Base-by-base conservation (phyloP, 2,113 vertebrate species). In the Dasyprocta punctata region DNA sequence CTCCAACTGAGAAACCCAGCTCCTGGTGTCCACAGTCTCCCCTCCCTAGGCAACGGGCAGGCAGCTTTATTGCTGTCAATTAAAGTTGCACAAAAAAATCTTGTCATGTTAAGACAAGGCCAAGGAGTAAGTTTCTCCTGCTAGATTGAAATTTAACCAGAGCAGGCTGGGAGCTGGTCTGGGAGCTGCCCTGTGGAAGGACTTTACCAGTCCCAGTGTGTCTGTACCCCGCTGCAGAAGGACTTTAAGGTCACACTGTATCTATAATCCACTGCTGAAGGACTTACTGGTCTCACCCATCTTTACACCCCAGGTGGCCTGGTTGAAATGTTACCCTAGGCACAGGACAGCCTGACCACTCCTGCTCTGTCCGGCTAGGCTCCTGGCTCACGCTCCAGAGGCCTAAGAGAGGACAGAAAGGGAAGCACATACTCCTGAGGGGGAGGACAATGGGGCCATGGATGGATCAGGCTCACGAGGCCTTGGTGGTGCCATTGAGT, bases 111-210 rank as follows among this genome's bases (percentile, higher is more conserved):
- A 97, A 97, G 93, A 93, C 93, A 91, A 90, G 87, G 78, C 84
- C 22, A 8, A 96, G 94, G 89, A 56, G 73, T 85, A 94, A 96
- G 86, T 97, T 97, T 73, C 90, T 38, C 30, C 58, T 95, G 69
- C 95, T 98, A 82, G 85, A 63, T 84, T 97, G 93, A 94, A 97
- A 90, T 90, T 86, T 97, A 98, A 98, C 86, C 78, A 94, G 89
- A 94, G 90, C 56, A 89, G 96, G 93, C 92, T 52, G 28, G 47
- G 47, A 36, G 49, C 28, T 36, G 75, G 13, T 14, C 28, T 33
- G 26, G 26, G 28, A 47, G 44, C 67, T 80, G 63, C 41, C 65
- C 90, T 61, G 82, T 69, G 13, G 60, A 86, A 11, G 30, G 47
- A 20, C 47, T 49, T 80, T 44, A 12, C 71, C 67, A 44, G 24